phyloP scores from a whole-genome alignment of 2,797 vertebrate species.

The Pipistrellus pipistrellus region DNA sequence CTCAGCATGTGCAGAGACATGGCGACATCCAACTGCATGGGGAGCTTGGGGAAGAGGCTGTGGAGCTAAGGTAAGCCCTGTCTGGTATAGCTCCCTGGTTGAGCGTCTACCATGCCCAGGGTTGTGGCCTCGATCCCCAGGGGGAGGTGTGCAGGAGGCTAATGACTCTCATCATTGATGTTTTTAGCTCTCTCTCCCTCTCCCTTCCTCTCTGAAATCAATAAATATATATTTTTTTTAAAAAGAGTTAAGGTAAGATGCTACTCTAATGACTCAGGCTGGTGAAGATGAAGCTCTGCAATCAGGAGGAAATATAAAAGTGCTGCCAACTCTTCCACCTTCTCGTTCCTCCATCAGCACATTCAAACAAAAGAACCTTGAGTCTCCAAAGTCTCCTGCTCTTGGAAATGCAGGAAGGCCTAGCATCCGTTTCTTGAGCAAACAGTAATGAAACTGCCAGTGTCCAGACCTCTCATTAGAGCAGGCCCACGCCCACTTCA shows the following conservation, averaged over 20 bases:
- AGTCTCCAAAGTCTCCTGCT: background rate
- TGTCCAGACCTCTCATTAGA: background rate
- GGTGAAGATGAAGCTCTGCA: background rate
- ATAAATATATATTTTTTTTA: no score
- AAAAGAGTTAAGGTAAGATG: no score
- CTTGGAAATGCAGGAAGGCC: background rate
- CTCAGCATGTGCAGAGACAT: background rate
- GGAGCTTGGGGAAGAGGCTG: background rate
- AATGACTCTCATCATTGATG: no score
- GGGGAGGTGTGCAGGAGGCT: no score
- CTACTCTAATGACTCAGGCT: background rate
- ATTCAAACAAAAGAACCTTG: background rate
- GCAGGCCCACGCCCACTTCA: background rate
- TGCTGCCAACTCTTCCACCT: background rate
- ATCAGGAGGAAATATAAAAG: background rate
- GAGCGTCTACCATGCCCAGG: no score
- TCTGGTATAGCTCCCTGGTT: no score
- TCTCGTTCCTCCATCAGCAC: conserved; percentile 30
- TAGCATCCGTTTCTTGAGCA: conserved; percentile 3
- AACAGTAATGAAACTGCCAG: background rate
- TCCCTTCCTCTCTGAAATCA: no score
- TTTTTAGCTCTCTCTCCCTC: no score
- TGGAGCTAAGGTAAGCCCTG: background rate
- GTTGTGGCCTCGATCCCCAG: no score
- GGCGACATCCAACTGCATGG: background rate